A percentile compares a stretch with the other conserved stretches of the same genome.
phyloP scores from a whole-genome alignment of 2,113 vertebrate species.

The Oreocharis arfaki region DNA sequence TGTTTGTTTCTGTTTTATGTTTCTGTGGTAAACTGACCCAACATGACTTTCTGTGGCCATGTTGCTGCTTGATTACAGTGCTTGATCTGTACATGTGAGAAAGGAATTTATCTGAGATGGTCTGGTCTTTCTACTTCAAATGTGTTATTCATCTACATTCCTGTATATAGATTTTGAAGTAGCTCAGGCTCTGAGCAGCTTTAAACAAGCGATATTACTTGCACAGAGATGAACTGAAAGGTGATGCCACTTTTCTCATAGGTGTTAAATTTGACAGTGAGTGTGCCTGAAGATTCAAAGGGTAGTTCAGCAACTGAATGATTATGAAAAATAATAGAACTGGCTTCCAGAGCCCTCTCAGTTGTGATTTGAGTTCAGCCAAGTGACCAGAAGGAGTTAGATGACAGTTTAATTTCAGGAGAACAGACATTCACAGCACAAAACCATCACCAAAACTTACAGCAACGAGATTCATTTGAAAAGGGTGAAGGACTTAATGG shows the following conservation, averaged over 20 bases:
- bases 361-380: background rate
- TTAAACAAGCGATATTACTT: background rate
- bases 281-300: background rate
- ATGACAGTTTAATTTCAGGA: conserved; percentile 24
- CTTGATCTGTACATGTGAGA: background rate
- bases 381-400: conserved; percentile 16
- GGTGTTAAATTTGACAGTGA: background rate
- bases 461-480: background rate
- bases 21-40: background rate
- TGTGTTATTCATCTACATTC: background rate
- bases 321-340: conserved; percentile 6
- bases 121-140: background rate
- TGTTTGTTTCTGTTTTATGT: background rate
- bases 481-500: conserved; percentile 14
- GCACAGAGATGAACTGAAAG: background rate
- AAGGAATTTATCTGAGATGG: background rate
- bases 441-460: conserved; percentile 8
- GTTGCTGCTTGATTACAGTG: background rate
- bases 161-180: background rate
- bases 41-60: background rate
- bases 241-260: background rate
- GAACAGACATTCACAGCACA: background rate
- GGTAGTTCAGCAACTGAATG: background rate
- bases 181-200: background rate
- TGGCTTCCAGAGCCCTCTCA: background rate